These are phyloP conservation scores for Quiscalus mexicanus DNA, from an alignment of 2,113 vertebrate genomes.

Conservation along the genomic window DNA sequence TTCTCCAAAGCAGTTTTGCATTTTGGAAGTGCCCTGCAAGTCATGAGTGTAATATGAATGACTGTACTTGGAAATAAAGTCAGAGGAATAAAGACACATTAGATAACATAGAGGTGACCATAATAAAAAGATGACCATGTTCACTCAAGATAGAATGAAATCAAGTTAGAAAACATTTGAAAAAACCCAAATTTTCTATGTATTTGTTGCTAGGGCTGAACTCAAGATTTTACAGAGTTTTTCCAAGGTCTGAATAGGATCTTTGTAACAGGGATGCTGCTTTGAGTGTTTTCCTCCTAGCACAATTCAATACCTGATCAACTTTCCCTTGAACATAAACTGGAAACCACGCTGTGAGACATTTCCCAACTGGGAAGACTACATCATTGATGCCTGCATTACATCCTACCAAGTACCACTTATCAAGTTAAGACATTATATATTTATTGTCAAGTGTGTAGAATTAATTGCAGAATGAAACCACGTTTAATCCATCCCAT, in stretches of 20 bases:
- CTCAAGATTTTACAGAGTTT: background rate
- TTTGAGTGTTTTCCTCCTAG: background rate
- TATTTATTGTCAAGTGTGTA: background rate
- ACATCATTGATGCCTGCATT: background rate
- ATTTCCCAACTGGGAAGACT: background rate
- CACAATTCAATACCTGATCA: background rate
- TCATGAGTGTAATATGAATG: background rate
- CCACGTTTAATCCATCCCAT: background rate
- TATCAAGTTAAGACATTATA: background rate
- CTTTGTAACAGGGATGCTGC: accelerated
- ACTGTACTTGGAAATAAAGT: background rate
- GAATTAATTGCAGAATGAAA: background rate
- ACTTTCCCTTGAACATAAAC: background rate
- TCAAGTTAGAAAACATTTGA: background rate
- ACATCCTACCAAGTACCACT: background rate
- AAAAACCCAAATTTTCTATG: background rate
- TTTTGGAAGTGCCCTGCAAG: background rate
- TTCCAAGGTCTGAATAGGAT: background rate
- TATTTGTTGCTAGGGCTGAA: background rate
- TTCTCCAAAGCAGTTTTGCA: background rate
- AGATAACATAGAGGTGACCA: background rate
- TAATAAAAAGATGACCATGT: background rate
- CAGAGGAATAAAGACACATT: background rate
- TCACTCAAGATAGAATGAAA: background rate
- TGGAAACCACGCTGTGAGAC: background rate